These are phyloP conservation scores for Drosophila melanosoma DNA, from an alignment of 2,888 invertebrate genomes.

Conservation along the genomic window DNA sequence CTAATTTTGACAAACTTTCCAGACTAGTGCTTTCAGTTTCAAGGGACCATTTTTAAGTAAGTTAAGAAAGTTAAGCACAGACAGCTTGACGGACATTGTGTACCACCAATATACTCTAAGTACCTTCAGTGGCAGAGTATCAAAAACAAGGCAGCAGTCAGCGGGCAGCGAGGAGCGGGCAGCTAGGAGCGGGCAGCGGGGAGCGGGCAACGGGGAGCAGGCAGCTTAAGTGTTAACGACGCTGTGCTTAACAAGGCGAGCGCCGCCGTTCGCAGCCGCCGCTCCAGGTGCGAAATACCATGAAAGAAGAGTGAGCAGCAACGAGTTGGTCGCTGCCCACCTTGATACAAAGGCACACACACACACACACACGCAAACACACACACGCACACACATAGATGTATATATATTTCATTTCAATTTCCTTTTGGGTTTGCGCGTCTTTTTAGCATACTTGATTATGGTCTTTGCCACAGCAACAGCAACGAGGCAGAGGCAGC, in stretches of 20 bases:
- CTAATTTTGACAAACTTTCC: neutral
- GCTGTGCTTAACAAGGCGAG: slow-evolving; percentile 79
- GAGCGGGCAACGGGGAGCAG: neutral
- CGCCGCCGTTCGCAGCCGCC: slow-evolving; percentile 71
- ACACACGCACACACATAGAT: slow-evolving; percentile 11
- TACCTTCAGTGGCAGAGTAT: neutral
- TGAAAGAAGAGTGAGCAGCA: slow-evolving; percentile 69
- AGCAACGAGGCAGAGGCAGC: slow-evolving; percentile 9
- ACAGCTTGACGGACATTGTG: neutral
- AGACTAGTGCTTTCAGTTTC: neutral
- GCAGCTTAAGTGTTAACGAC: slow-evolving; percentile 75
- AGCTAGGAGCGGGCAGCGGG: no score
- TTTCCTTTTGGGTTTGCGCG: slow-evolving; percentile 79
- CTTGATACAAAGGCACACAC: slow-evolving; percentile 39
- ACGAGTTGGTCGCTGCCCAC: slow-evolving; percentile 53
- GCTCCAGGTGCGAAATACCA: slow-evolving; percentile 81
- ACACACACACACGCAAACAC: slow-evolving; percentile 16
- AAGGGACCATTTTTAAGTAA: neutral
- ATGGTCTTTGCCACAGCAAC: slow-evolving; percentile 71
- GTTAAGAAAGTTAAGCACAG: no score
- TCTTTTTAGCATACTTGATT: slow-evolving; percentile 81
- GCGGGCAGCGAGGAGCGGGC: neutral
- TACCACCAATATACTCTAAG: neutral
- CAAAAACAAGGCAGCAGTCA: slow-evolving; percentile 1
- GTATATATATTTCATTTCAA: slow-evolving; percentile 80